Evolutionary conservation across 2,888 invertebrate species (phyloP).

Genomic region (Ctena decussata): DNA sequence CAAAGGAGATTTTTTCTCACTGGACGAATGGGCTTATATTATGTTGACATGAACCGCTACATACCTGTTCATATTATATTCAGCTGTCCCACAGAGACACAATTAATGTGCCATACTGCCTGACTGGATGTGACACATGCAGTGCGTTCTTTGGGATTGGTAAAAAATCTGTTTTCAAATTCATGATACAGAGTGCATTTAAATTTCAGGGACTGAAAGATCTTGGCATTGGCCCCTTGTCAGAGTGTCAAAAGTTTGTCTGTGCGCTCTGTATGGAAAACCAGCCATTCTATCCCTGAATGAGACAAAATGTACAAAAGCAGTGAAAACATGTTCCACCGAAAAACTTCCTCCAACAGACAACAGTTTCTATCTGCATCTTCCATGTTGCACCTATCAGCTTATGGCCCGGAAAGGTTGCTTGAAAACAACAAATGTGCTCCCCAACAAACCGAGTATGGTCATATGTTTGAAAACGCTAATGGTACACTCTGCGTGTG

Average conservation of each 20-base stretch:
- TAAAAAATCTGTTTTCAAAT: background rate
- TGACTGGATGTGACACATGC: background rate
- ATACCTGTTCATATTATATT: background rate
- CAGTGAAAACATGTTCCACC: too few species aligned
- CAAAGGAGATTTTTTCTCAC: background rate
- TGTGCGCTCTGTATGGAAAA: background rate
- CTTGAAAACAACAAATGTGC: too few species aligned
- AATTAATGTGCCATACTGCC: background rate
- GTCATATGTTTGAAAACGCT: too few species aligned
- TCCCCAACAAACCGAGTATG: too few species aligned
- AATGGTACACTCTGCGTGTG: too few species aligned
- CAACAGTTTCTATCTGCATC: too few species aligned
- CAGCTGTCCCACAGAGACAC: background rate
- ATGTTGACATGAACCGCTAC: background rate
- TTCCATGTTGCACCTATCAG: too few species aligned
- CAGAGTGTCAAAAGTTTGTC: background rate
- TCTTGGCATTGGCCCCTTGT: background rate
- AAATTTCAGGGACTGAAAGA: background rate
- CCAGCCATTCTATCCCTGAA: too few species aligned
- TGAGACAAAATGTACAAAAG: too few species aligned
- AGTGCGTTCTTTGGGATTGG: background rate
- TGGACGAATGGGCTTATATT: background rate
- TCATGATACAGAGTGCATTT: background rate
- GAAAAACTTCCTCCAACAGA: too few species aligned
- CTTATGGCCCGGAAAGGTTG: too few species aligned